Conservation (phyloP, 2,888 invertebrate species). For the Perizoma affinitatum region DNA sequence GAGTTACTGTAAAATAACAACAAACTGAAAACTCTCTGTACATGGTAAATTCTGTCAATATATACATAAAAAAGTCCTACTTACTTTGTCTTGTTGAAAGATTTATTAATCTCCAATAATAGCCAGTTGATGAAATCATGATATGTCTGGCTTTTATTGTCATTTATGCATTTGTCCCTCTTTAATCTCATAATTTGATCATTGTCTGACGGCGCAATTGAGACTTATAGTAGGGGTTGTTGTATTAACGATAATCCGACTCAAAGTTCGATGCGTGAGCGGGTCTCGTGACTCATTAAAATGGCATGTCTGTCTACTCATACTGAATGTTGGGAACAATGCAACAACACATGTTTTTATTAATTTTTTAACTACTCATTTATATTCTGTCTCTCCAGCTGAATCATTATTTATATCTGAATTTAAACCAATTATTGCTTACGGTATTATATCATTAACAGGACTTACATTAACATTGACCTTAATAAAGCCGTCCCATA, state of each 20-base stretch:
- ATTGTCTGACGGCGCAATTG: slow-evolving; percentile 42
- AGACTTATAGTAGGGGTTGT: slow-evolving; percentile 38
- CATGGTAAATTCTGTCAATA: background rate
- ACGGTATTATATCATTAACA: slow-evolving; percentile 2
- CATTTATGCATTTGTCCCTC: slow-evolving; percentile 25
- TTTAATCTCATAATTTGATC: slow-evolving; percentile 32
- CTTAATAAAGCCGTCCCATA: slow-evolving; percentile 4
- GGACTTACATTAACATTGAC: slow-evolving; percentile 14
- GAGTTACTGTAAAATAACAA: slow-evolving; percentile 15
- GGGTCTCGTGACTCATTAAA: slow-evolving; percentile 45
- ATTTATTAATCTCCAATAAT: too few relatives aligned
- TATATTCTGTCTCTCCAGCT: slow-evolving; percentile 1
- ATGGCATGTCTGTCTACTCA: slow-evolving; percentile 38
- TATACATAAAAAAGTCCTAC: background rate
- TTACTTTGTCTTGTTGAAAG: slow-evolving; percentile 9
- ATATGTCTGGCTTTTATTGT: slow-evolving; percentile 23
- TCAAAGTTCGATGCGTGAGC: slow-evolving; percentile 38
- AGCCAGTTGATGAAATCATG: slow-evolving; percentile 16
- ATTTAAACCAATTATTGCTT: background rate
- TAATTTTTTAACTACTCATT: slow-evolving; percentile 8
- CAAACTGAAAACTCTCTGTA: background rate
- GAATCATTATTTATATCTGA: slow-evolving; percentile 12
- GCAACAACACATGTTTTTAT: slow-evolving; percentile 11
- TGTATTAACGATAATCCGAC: slow-evolving; percentile 31
- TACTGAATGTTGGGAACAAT: slow-evolving; percentile 34